Conservation (phyloP, 2,888 invertebrate species). For the Antheraea yamamai region DNA sequence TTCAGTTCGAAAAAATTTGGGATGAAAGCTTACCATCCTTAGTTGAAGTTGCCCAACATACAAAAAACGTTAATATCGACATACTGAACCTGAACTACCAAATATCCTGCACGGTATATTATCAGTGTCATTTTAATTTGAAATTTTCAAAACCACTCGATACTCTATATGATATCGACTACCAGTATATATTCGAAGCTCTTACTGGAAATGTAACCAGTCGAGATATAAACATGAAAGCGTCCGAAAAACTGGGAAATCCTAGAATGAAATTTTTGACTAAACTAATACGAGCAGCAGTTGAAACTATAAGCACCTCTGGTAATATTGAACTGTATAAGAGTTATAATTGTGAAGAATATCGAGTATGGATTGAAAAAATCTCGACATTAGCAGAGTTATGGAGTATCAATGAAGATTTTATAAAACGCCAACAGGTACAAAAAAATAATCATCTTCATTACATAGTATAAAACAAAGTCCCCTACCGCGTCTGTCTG, state of each 20-base stretch:
- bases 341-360: conserved; percentile 67
- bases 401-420: conserved; percentile 89
- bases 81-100: conserved; percentile 91
- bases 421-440: conserved; percentile 90
- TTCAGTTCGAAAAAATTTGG: conserved; percentile 85
- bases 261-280: conserved; percentile 88
- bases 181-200: conserved; percentile 81
- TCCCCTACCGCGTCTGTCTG: too few relatives aligned
- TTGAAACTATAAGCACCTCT: conserved; percentile 86
- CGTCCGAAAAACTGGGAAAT: conserved; percentile 86
- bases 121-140: conserved; percentile 89
- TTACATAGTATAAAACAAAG: too few relatives aligned
- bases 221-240: conserved; percentile 82
- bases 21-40: conserved; percentile 86
- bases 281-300: conserved; percentile 87
- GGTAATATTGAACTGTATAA: conserved; percentile 76
- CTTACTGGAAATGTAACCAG: conserved; percentile 65
- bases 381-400: conserved; percentile 86
- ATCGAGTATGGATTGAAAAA: conserved; percentile 86
- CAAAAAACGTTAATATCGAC: conserved; percentile 88
- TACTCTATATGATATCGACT: conserved; percentile 89
- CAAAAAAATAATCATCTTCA: background rate
- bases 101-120: conserved; percentile 88
- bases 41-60: conserved; percentile 89
- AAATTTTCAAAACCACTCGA: conserved; percentile 88